These are phyloP conservation scores for Pyrocephalus nanus DNA, from an alignment of 2,797 vertebrate genomes.

Conservation along the genomic window DNA sequence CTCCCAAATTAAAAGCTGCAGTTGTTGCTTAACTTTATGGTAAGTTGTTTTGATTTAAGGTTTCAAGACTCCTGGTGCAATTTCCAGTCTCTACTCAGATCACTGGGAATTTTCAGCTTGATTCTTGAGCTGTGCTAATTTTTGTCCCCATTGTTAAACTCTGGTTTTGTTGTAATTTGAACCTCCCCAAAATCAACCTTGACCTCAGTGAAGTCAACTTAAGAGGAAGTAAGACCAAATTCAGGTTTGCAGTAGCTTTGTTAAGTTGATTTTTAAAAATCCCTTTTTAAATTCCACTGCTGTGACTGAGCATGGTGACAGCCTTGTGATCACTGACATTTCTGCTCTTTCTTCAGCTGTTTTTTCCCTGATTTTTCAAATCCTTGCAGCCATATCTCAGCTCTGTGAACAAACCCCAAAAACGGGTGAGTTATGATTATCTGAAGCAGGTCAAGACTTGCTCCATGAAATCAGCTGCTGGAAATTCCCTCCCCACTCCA, in stretches of 20 bases:
- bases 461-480: not conserved
- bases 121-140: not conserved
- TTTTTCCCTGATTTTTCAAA: not conserved
- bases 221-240: not conserved
- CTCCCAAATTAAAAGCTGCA: not conserved
- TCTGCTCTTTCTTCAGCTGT: not conserved
- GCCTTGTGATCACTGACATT: not conserved
- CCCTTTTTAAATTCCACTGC: not conserved
- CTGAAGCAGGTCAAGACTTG: not conserved
- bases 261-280: not conserved
- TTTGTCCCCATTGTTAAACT: not conserved
- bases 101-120: not conserved
- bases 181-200: not conserved
- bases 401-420: not conserved
- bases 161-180: not conserved
- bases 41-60: not conserved
- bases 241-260: not conserved
- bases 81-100: not conserved
- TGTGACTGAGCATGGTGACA: not conserved
- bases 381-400: not conserved
- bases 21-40: not conserved
- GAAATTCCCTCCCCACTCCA: not conserved
- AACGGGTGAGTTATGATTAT: fast-evolving
- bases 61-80: not conserved
- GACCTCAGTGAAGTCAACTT: not conserved